A percentile compares a stretch with the other conserved stretches of the same genome.
These are phyloP conservation scores for Rhabditophanes sp. DNA, from an alignment of 2,888 invertebrate genomes.

Conservation along the genomic window DNA sequence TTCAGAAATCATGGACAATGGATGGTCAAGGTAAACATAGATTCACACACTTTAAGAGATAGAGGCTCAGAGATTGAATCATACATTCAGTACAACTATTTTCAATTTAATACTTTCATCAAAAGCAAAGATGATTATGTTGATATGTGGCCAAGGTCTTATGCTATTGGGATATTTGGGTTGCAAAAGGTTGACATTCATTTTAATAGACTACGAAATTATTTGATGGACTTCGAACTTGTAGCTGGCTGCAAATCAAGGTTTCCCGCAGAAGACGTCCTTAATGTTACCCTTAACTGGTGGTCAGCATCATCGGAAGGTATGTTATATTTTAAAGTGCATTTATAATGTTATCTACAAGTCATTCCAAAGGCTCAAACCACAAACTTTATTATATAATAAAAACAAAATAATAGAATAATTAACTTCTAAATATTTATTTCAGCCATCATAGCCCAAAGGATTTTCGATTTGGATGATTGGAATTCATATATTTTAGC, in stretches of 20 bases:
- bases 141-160: slow-evolving; percentile 54
- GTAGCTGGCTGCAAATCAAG: slow-evolving; percentile 57
- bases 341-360: too few relatives aligned
- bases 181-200: slow-evolving; percentile 79
- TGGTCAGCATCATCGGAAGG: too few relatives aligned
- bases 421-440: too few relatives aligned
- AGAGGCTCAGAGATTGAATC: slow-evolving; percentile 18
- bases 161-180: slow-evolving; percentile 76
- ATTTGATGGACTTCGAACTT: slow-evolving; percentile 62
- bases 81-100: slow-evolving; percentile 39
- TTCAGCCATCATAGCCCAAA: slow-evolving; percentile 56
- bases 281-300: slow-evolving; percentile 84
- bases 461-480: slow-evolving; percentile 60
- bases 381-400: too few relatives aligned
- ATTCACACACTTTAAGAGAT: slow-evolving; percentile 22
- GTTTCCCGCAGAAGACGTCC: slow-evolving; percentile 48
- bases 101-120: slow-evolving; percentile 21
- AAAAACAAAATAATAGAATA: too few relatives aligned
- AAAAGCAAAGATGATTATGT: slow-evolving; percentile 24
- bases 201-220: slow-evolving; percentile 71
- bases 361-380: too few relatives aligned
- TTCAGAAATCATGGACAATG: slow-evolving; percentile 33
- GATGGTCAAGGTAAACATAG: slow-evolving; percentile 31
- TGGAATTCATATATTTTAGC: slow-evolving; percentile 96
- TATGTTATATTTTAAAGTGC: too few relatives aligned